Conservation (phyloP, 1,140 invertebrate species). For the Oryzaephilus surinamensis region DNA sequence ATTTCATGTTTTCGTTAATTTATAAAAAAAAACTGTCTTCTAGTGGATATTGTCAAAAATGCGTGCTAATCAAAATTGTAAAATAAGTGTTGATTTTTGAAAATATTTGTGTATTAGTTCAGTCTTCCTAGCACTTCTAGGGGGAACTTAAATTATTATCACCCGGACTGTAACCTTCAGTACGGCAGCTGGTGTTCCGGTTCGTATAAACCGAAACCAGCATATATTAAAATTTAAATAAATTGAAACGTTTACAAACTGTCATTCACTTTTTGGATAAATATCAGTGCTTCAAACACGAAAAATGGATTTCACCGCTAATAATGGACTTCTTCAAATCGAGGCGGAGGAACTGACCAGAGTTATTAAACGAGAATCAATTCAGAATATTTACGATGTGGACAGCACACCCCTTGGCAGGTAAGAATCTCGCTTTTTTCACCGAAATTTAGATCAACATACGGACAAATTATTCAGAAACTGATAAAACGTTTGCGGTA, state of each 20-base stretch:
- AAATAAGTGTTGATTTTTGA: too few species aligned
- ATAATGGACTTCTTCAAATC: slow-evolving; percentile 51
- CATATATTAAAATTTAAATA: not conserved
- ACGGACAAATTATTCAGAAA: too few species aligned
- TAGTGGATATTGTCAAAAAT: not conserved
- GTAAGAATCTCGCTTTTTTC: slow-evolving; percentile 32
- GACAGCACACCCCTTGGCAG: slow-evolving; percentile 61
- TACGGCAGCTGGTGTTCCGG: too few species aligned
- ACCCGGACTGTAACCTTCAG: too few species aligned
- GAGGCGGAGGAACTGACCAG: slow-evolving; percentile 45
- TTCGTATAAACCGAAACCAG: not conserved
- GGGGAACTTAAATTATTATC: too few species aligned
- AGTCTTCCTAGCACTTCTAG: too few species aligned
- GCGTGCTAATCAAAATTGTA: not conserved
- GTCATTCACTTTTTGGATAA: not conserved
- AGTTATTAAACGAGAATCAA: slow-evolving; percentile 50
- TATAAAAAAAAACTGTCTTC: not conserved
- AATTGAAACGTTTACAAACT: not conserved
- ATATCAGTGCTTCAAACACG: not conserved
- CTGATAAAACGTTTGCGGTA: too few species aligned
- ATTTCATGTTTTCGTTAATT: not conserved
- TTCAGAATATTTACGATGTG: slow-evolving; percentile 54
- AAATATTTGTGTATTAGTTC: too few species aligned
- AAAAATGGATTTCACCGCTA: slow-evolving; percentile 25
- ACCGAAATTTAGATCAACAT: too few species aligned